Evolutionary conservation across 2,888 invertebrate species (phyloP), one percentile per base, ranked within the genome.

Genomic region (Scaptomyza parva): DNA sequence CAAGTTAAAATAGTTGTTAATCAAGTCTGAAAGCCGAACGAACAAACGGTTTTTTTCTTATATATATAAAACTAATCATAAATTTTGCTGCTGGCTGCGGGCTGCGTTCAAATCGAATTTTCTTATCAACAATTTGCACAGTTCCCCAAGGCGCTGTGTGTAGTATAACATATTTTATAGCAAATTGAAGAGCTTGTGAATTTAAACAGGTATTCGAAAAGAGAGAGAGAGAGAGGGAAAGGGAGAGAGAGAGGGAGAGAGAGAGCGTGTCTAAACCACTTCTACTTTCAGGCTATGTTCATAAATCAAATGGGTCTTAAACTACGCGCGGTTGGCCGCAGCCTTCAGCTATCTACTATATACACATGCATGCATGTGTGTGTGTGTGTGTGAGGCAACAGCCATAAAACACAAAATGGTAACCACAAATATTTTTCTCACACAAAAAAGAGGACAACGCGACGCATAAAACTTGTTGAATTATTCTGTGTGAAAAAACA

Each of bases 401-500:
- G 75, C 45, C 67, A 77, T 76, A 69, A 70, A 66, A 74, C 68
- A 62, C 51, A 62, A 70, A 77, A 63, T 51, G 43, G 75, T 41
- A 67, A 61, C 87, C 81, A 53, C 87, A 82, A 87, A 85, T 85
- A 82, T 82, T 84, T 64, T 44, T n/a, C n/a, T n/a, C n/a, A n/a
- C n/a, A n/a, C 52, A 65, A 54, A 54, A 39, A 39, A 43, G 48
- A 55, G 76, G 44, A 39, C 20, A 33, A 24, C 43, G 50, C 43
- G 22, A 58, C 69, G 76, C 87, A 87, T 84, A 87, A 82, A 82
- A 82, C 82, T 82, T 82, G 82, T 87, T 82, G 82, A 82, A 82
- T 82, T 87, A 85, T 85, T 62, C 48, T 54, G 58, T 37, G 35
- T 41, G 28, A 40, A 24, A 37, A 35, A 35, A 8, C 33, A 24